A percentile compares a stretch with the other conserved stretches of the same genome.
Evolutionary conservation across 2,797 vertebrate genomes (phyloP).

Genomic region (Pachyuromys duprasi): DNA sequence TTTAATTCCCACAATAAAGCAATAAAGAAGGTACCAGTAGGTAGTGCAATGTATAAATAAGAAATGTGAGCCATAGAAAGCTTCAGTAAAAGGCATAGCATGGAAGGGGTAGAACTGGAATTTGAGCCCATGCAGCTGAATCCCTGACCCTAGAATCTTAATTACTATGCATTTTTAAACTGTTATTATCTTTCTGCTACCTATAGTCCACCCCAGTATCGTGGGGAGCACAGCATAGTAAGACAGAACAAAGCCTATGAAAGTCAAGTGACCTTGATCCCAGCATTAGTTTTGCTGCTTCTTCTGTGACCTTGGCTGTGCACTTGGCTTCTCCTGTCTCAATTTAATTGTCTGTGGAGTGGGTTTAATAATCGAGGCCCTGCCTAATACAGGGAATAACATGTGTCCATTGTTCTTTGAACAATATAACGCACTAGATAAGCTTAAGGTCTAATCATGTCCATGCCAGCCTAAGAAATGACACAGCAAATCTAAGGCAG

Average conservation of each 20-base stretch:
- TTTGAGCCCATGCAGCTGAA: not conserved
- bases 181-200: not conserved
- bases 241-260: not conserved
- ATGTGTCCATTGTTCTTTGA: not conserved
- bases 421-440: not conserved
- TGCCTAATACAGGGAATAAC: not conserved
- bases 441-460: not conserved
- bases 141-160: not conserved
- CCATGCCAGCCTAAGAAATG: not conserved
- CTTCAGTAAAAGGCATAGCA: not conserved
- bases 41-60: not conserved
- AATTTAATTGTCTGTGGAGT: not conserved
- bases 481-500: not conserved
- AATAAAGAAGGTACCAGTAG: not conserved
- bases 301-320: not conserved
- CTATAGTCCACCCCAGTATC: not conserved
- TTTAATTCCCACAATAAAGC: slow-evolving; percentile 3
- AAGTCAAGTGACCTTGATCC: not conserved
- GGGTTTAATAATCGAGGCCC: not conserved
- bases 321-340: not conserved
- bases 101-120: not conserved
- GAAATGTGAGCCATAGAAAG: not conserved
- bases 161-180: not conserved
- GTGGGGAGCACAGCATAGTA: not conserved
- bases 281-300: slow-evolving; percentile 5